Evolutionary conservation across 2,888 invertebrate species (phyloP), one percentile per base, ranked within the genome.

Genomic region (Cerastis leucographa): DNA sequence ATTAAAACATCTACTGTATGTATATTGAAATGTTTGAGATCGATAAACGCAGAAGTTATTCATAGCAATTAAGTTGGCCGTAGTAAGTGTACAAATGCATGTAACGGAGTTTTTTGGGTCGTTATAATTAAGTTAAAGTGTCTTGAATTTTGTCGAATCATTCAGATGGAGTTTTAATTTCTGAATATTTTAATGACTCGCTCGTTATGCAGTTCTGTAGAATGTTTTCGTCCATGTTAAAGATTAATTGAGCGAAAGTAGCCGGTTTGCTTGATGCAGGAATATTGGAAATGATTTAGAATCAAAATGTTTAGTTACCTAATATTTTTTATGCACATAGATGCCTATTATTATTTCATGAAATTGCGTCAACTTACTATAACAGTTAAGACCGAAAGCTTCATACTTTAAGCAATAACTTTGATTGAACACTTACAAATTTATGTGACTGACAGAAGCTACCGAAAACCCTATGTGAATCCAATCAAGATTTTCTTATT

Each of bases 1-100:
- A 91, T 91, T 91, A 92, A 91, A 90, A 91, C 90, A 90, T 90
- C 89, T 88, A n/a, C n/a, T n/a, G n/a, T n/a, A n/a, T n/a, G n/a
- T n/a, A 87, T 89, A 87, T 85, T 82, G 82, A 87, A 90, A 90
- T 88, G 86, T 83, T 89, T 85, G 66, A 82, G 76, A 85, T 86
- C 84, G 88, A 86, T 86, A 77, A 85, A 84, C 80, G 84, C 78
- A 85, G 83, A 70, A 83, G 85, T 86, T 91, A 86, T 89, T 87
- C 84, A 85, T 86, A 86, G 89, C 89, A 92, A 91, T 92, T 92
- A 91, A 91, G 88, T 88, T 86, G 71, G 79, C 79, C 71, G 74
- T 67, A 81, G 80, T 81, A 78, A 80, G 81, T 80, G 84, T 77
- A 85, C 83, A 61, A 83, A 83, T 85, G 86, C 72, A 54, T 82